A percentile compares a stretch with the other conserved stretches of the same genome.
Evolutionary conservation across 1,140 invertebrate species (phyloP).

Genomic region (Zaprionus ornatus): DNA sequence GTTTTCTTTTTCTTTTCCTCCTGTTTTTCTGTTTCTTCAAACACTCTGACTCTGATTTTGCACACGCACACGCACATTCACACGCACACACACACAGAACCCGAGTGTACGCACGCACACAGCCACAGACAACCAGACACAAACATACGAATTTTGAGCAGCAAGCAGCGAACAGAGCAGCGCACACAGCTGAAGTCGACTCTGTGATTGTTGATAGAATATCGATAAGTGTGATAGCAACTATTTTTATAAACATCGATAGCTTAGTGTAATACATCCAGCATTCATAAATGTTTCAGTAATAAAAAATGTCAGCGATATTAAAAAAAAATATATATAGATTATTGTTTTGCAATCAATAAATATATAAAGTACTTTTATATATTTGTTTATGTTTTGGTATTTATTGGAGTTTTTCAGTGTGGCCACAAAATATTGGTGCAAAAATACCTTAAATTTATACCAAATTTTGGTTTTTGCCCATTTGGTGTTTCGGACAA

Average conservation of each 20-base stretch:
- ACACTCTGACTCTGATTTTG: slow-evolving; percentile 44
- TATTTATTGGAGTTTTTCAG: background rate
- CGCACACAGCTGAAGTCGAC: slow-evolving; percentile 44
- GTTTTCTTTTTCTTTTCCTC: slow-evolving; percentile 20
- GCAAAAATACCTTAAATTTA: background rate
- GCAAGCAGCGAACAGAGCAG: slow-evolving; percentile 35
- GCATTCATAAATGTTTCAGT: background rate
- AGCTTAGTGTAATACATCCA: background rate
- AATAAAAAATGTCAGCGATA: background rate
- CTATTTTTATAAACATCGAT: slow-evolving; percentile 11
- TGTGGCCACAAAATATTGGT: slow-evolving; percentile 1
- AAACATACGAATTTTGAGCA: slow-evolving; percentile 39
- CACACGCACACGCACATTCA: slow-evolving; percentile 42
- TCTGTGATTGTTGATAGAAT: slow-evolving; percentile 46
- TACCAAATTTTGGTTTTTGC: background rate
- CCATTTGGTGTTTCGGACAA: background rate
- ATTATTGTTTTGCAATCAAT: background rate
- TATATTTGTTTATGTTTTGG: background rate
- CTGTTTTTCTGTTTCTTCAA: slow-evolving; percentile 25
- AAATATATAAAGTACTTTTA: background rate
- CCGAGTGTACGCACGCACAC: slow-evolving; percentile 15
- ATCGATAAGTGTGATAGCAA: slow-evolving; percentile 21
- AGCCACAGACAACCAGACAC: slow-evolving; percentile 18
- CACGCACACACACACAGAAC: slow-evolving; percentile 24
- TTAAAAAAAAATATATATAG: background rate